These are phyloP conservation scores for Panthera leo DNA, from an alignment of 2,113 vertebrate species.

Conservation along the genomic window DNA sequence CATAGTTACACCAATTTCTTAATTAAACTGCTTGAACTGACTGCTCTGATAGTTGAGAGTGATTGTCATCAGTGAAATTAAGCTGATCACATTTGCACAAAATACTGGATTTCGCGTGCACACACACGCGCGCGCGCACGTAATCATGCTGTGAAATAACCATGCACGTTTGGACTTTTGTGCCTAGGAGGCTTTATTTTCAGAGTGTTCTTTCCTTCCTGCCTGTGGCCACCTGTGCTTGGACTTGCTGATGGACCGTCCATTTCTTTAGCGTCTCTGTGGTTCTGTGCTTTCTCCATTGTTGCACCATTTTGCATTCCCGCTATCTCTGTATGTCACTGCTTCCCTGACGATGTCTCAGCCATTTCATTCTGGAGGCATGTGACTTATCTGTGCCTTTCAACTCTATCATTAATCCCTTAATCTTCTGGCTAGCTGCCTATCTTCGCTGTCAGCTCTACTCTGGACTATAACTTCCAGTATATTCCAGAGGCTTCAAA, in stretches of 20 bases:
- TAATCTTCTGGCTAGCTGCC: not conserved
- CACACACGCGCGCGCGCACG: fast-evolving
- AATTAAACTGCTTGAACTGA: not conserved
- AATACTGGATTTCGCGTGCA: not conserved
- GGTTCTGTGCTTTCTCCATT: not conserved
- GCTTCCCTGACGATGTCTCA: not conserved
- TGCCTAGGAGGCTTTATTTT: not conserved
- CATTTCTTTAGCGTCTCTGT: fast-evolving
- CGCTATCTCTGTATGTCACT: not conserved
- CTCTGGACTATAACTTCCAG: not conserved
- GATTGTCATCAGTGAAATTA: slow-evolving; percentile 35
- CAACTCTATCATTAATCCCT: not conserved
- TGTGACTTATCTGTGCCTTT: not conserved
- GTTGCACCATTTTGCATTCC: not conserved
- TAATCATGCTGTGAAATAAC: not conserved
- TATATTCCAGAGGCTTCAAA: not conserved
- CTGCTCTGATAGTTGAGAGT: not conserved
- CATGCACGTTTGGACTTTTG: not conserved
- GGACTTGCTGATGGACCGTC: not conserved
- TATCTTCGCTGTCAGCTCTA: not conserved
- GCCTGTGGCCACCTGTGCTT: not conserved
- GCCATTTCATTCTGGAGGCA: not conserved
- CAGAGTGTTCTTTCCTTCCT: not conserved
- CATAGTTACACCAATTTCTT: not conserved
- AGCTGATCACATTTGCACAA: not conserved